Evolutionary conservation across 1,140 invertebrate species (phyloP), one percentile per base, ranked within the genome.

Genomic region (Aphis craccivora): DNA sequence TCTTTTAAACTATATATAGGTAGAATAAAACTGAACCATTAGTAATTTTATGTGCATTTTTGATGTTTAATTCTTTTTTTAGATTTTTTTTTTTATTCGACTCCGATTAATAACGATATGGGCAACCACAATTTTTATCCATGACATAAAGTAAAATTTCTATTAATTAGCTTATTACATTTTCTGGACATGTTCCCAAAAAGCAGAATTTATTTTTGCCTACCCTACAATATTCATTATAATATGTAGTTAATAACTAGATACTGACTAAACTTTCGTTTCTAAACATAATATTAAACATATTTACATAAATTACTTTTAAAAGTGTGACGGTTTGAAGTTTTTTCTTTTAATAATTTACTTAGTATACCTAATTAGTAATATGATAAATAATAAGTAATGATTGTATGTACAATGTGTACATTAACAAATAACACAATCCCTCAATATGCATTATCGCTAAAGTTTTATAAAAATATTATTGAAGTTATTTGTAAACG

Each of bases 161-260:
- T 93, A 86, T 86, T 93, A 84, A 93, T 93, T 93, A 53, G 86
- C n/a, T 37, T 55, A 86, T 93, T 93, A 55, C 7, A 90, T 67
- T 90, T 43, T 43, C 14, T 90, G 89, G 40, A 67, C 30, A 45
- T 60, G 25, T 90, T 67, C 89, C 89, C 53, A 90, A 43, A 43
- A 67, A 43, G n/a, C 9, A 48, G 48, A 51, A 48, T 40, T 90
- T 90, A 25, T 90, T 60, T 40, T 23, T 20, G 37, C 9, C 35
- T 40, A 25, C 23, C 35, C 14, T 9, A 84, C 2, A 84, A 84
- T 23, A 35, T 37, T 8, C 45, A 88, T 35, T 37, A 48, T 48
- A 22, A 48, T 48, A 53, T 37, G 5, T 86, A 86, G 22, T 45
- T 51, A 18, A 18, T 51, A 51, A 20, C 30, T 30, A 40, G 35